Percentiles rank a stretch among this genome's conserved stretches.
phyloP scores from a whole-genome alignment of 92 coral and sea anemone genomes.

The Pocillopora grandis region DNA sequence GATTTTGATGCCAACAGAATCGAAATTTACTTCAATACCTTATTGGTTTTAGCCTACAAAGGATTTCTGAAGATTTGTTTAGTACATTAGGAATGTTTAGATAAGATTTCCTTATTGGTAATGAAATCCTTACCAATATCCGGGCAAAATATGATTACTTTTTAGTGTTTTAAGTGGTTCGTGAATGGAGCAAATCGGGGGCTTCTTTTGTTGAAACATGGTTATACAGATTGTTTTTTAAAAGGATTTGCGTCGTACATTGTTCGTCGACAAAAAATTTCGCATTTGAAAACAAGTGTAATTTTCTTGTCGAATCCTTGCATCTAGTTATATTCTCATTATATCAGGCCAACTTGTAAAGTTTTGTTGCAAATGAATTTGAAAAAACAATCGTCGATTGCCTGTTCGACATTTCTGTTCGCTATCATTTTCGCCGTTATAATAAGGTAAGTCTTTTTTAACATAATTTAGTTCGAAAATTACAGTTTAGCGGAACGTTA shows the following conservation, averaged over 20 bases:
- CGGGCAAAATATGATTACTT: slow-evolving; percentile 24
- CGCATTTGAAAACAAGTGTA: background rate
- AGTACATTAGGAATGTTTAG: slow-evolving; percentile 23
- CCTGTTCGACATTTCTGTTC: background rate
- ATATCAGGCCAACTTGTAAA: background rate
- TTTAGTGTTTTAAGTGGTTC: background rate
- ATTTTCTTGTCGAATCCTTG: background rate
- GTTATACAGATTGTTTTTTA: background rate
- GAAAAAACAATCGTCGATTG: background rate
- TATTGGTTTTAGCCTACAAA: background rate
- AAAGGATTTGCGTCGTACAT: background rate
- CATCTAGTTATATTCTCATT: background rate
- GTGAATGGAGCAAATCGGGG: background rate
- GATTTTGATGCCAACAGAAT: background rate
- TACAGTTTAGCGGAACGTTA: background rate
- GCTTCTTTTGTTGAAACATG: background rate
- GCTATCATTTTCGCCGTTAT: background rate
- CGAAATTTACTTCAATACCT: background rate
- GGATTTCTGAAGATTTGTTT: slow-evolving; percentile 3
- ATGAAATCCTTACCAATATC: slow-evolving; percentile 6
- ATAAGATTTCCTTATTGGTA: slow-evolving; percentile 18
- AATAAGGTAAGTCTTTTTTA: slow-evolving; percentile 11
- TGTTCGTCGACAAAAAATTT: background rate
- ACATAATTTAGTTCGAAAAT: background rate
- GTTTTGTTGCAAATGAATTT: slow-evolving; percentile 24